phyloP scores from a whole-genome alignment of 2,888 invertebrate species.

The Therioaphis trifolii region DNA sequence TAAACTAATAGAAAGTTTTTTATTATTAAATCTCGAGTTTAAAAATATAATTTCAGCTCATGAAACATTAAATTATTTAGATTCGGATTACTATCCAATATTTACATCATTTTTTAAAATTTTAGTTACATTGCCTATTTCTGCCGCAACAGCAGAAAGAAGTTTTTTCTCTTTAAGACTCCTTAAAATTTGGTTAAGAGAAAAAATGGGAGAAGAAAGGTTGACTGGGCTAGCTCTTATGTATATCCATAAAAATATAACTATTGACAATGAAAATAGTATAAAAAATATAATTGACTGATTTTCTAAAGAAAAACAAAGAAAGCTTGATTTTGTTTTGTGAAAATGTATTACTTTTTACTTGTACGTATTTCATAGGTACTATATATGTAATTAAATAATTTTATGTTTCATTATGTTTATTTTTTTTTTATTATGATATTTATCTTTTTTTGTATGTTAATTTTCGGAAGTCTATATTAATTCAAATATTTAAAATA shows the following conservation, averaged over 20 bases:
- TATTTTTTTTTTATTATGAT: too few relatives aligned
- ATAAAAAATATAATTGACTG: not conserved
- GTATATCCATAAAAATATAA: constrained; percentile 3
- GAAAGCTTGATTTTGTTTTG: too few relatives aligned
- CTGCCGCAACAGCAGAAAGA: constrained; percentile 27
- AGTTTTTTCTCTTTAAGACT: constrained; percentile 1
- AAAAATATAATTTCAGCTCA: constrained; percentile 17
- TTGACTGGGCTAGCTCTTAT: not conserved
- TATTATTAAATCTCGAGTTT: constrained; percentile 9
- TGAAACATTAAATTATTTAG: constrained; percentile 6
- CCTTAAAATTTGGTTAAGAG: constrained; percentile 6
- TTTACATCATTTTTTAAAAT: constrained; percentile 20
- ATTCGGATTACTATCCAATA: not conserved
- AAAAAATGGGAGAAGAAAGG: not conserved
- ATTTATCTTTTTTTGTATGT: too few relatives aligned
- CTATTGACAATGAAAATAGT: constrained; percentile 5
- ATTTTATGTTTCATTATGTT: too few relatives aligned
- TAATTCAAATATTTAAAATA: too few relatives aligned
- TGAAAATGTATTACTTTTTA: too few relatives aligned
- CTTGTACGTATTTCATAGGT: too few relatives aligned
- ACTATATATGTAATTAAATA: too few relatives aligned
- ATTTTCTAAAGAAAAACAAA: constrained; percentile 5
- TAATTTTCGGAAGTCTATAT: too few relatives aligned
- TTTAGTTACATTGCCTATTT: constrained; percentile 13
- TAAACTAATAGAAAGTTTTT: constrained; percentile 20